Percentiles rank a stretch among this genome's conserved stretches.
Evolutionary conservation across 1,140 invertebrate species (phyloP).

Genomic region (Drosophila santomea): DNA sequence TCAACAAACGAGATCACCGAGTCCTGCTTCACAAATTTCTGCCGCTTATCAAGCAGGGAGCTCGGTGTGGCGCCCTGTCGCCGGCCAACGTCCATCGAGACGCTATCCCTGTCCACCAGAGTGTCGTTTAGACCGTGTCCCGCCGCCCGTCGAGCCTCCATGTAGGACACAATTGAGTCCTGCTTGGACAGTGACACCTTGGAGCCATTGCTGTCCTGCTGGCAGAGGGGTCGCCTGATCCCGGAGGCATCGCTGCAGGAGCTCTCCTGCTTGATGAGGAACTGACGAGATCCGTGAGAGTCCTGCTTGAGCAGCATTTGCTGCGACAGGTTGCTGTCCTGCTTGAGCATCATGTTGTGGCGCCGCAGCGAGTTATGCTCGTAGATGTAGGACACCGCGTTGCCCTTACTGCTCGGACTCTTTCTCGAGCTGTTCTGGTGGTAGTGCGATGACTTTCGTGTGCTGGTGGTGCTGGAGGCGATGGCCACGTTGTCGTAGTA

Average conservation of each 20-base stretch:
- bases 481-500: constrained; percentile 92
- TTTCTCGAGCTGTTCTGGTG: constrained; percentile 89
- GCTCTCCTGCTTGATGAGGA: constrained; percentile 84
- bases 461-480: constrained; percentile 92
- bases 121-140: constrained; percentile 53
- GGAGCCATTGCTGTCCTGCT: constrained; percentile 84
- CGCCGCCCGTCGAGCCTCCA: constrained; percentile 68
- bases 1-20: constrained; percentile 84
- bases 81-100: constrained; percentile 68
- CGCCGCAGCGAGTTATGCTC: constrained; percentile 80
- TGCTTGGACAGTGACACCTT: constrained; percentile 79
- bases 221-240: constrained; percentile 72
- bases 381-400: constrained; percentile 91
- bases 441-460: constrained; percentile 93
- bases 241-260: constrained; percentile 78
- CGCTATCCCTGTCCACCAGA: constrained; percentile 65
- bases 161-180: constrained; percentile 83
- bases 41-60: constrained; percentile 70
- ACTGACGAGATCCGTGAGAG: constrained; percentile 81
- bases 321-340: constrained; percentile 83
- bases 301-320: constrained; percentile 84
- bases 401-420: constrained; percentile 87
- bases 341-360: constrained; percentile 81
- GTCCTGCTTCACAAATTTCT: constrained; percentile 84
- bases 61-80: constrained; percentile 46